Evolutionary conservation across 2,888 invertebrate genomes (phyloP).

Genomic region (Homarus gammarus): DNA sequence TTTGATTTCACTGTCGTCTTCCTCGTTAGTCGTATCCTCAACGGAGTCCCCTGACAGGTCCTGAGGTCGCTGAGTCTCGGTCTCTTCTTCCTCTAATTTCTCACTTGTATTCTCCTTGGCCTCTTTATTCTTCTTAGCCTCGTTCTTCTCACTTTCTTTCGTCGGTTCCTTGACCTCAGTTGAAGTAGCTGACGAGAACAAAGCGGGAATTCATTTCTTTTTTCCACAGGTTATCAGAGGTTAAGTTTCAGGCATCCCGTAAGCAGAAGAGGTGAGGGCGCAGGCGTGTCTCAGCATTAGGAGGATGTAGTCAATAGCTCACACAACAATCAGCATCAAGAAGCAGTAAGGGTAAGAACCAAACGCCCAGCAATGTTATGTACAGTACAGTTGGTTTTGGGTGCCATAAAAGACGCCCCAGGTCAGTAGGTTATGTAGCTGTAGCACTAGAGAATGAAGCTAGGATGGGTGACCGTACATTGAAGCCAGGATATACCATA

Average conservation of each 20-base stretch:
- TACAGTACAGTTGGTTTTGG: too few relatives aligned
- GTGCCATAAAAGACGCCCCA: too few relatives aligned
- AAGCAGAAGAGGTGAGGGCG: background rate
- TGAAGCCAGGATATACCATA: too few relatives aligned
- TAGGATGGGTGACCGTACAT: too few relatives aligned
- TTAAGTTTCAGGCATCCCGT: too few relatives aligned
- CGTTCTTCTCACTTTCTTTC: background rate
- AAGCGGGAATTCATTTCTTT: background rate
- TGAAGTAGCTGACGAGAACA: constrained; percentile 20
- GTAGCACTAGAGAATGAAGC: too few relatives aligned
- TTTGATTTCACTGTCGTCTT: background rate
- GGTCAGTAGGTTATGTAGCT: too few relatives aligned
- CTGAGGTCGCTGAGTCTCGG: background rate
- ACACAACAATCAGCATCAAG: too few relatives aligned
- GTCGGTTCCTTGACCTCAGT: constrained; percentile 18
- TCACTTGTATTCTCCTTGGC: constrained; percentile 9
- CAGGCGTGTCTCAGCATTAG: background rate
- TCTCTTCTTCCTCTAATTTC: background rate
- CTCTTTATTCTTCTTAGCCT: constrained; percentile 37
- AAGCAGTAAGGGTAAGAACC: too few relatives aligned
- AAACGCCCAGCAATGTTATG: too few relatives aligned
- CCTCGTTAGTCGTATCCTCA: background rate
- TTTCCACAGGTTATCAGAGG: too few relatives aligned
- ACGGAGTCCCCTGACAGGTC: background rate
- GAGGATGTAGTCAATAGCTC: too few relatives aligned